Evolutionary conservation across 2,888 invertebrate species (phyloP).

Genomic region (Melanchra persicariae): DNA sequence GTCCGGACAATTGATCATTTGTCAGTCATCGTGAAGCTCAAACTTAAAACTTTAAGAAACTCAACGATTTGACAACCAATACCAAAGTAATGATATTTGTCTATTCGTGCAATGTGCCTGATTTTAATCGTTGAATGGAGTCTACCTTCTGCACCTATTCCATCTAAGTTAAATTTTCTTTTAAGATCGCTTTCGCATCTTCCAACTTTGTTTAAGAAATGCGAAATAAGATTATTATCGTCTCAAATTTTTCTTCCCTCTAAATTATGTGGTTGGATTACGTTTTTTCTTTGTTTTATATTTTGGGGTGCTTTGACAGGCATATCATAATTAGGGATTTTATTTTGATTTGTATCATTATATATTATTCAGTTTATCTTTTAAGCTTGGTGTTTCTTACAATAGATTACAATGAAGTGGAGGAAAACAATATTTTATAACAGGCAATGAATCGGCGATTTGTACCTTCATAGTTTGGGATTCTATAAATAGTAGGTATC

Average conservation of each 20-base stretch:
- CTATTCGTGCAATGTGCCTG: no score
- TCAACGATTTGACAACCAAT: no score
- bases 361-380: constrained; percentile 16
- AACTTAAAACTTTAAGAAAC: no score
- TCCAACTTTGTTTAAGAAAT: constrained; percentile 61
- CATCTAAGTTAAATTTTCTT: constrained; percentile 62
- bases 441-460: no score
- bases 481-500: no score
- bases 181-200: constrained; percentile 59
- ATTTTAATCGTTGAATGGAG: neutral
- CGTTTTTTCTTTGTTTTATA: constrained; percentile 38
- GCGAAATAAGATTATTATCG: constrained; percentile 59
- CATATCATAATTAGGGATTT: constrained; percentile 35
- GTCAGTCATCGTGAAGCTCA: no score
- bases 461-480: no score
- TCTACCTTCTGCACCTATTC: constrained; percentile 5
- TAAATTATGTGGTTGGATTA: constrained; percentile 49
- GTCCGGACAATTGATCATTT: no score
- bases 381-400: neutral
- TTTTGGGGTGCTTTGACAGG: constrained; percentile 25
- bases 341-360: constrained; percentile 35
- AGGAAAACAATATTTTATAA: neutral
- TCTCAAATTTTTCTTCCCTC: constrained; percentile 37
- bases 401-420: neutral
- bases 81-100: no score